Conservation (phyloP, 1,140 invertebrate genomes). For the Wiebesia pumilae region DNA sequence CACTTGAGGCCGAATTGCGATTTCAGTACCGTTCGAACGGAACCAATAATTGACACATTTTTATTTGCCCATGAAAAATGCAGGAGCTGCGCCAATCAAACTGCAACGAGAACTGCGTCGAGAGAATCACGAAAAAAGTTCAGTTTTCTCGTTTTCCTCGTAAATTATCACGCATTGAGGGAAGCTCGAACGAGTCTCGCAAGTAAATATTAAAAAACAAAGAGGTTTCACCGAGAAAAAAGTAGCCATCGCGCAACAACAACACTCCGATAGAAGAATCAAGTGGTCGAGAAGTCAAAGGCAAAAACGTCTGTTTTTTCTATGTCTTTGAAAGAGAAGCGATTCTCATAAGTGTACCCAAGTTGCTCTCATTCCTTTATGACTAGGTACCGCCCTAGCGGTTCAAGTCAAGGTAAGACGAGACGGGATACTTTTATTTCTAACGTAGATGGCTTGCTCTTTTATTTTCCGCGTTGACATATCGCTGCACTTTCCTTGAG, state of each 20-base stretch:
- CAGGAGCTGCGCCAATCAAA: not conserved
- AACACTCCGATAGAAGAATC: not conserved
- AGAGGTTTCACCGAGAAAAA: not conserved
- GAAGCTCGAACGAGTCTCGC: not conserved
- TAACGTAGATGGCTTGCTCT: not conserved
- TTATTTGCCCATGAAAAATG: conserved; percentile 1
- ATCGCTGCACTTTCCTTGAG: conserved; percentile 31
- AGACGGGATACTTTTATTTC: conserved; percentile 25
- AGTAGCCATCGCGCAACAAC: not conserved
- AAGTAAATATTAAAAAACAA: not conserved
- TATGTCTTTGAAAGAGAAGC: not conserved
- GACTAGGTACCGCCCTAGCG: not conserved
- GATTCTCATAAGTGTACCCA: conserved; percentile 26
- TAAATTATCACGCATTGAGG: not conserved
- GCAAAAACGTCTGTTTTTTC: conserved; percentile 25
- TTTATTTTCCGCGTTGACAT: conserved; percentile 39
- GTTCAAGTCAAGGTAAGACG: not conserved
- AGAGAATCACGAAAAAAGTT: not conserved
- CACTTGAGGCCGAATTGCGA: no score
- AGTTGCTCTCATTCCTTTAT: conserved; percentile 42
- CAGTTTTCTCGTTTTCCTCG: no score
- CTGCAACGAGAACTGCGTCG: not conserved
- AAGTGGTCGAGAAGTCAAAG: conserved; percentile 19
- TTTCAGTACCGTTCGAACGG: no score
- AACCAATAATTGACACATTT: not conserved